Evolutionary conservation across 2,888 invertebrate genomes (phyloP).

Genomic region (Rhabditophanes sp.): DNA sequence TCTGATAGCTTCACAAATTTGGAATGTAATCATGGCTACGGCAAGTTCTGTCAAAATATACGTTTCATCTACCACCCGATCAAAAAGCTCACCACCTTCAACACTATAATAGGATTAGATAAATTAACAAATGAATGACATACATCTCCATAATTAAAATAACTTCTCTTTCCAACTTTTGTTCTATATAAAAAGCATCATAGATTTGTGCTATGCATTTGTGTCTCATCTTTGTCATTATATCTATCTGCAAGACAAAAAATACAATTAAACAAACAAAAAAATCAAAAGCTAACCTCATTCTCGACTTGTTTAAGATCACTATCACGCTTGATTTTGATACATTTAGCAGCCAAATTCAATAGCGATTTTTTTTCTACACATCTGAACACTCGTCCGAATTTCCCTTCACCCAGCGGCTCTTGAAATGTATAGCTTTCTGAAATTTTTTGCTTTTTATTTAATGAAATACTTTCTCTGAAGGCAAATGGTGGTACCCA

Average conservation of each 20-base stretch:
- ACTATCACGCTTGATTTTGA: slow-evolving; percentile 48
- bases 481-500: slow-evolving; percentile 37
- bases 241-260: slow-evolving; percentile 55
- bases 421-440: slow-evolving; percentile 30
- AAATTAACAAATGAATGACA: slow-evolving; percentile 48
- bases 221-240: slow-evolving; percentile 84
- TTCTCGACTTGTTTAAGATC: slow-evolving; percentile 34
- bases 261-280: neutral
- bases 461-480: slow-evolving; percentile 24
- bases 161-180: slow-evolving; percentile 65
- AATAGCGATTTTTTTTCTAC: slow-evolving; percentile 55
- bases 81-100: slow-evolving; percentile 91
- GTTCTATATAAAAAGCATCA: slow-evolving; percentile 91
- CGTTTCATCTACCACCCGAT: slow-evolving; percentile 92
- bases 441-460: slow-evolving; percentile 32
- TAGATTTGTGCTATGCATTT: slow-evolving; percentile 87
- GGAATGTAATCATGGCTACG: slow-evolving; percentile 67
- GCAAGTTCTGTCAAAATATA: slow-evolving; percentile 84
- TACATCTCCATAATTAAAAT: slow-evolving; percentile 93
- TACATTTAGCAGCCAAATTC: slow-evolving; percentile 66
- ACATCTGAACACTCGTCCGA: slow-evolving; percentile 50
- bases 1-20: slow-evolving; percentile 83
- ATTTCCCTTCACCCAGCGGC: slow-evolving; percentile 45
- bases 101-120: slow-evolving; percentile 56
- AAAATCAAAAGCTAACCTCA: slow-evolving; percentile 14